These are phyloP conservation scores for Cyprinus carpio DNA, from an alignment of 2,113 vertebrate genomes.

Conservation along the genomic window DNA sequence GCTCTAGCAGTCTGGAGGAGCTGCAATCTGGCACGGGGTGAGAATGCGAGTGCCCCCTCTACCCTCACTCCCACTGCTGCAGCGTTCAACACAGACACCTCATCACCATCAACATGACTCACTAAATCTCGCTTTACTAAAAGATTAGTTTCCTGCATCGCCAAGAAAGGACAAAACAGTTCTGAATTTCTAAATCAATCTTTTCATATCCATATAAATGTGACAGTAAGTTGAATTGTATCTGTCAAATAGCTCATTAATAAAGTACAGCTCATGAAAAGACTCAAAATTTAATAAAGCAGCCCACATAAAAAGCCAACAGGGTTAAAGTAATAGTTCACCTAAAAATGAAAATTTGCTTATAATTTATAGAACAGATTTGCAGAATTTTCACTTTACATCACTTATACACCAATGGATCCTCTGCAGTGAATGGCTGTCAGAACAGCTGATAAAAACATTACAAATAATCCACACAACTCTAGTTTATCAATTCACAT, in stretches of 20 bases:
- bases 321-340: not conserved
- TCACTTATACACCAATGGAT: no score
- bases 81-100: constrained; percentile 10
- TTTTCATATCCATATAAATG: not conserved
- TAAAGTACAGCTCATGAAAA: not conserved
- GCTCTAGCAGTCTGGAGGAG: constrained; percentile 14
- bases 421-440: no score
- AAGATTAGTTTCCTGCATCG: not conserved
- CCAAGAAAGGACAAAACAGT: not conserved
- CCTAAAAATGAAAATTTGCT: no score
- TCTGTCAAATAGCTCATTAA: not conserved
- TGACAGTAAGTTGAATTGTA: not conserved
- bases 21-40: constrained; percentile 25
- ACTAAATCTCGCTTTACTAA: not conserved
- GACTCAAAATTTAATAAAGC: not conserved
- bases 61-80: constrained; percentile 31
- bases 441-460: no score
- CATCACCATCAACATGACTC: constrained; percentile 19
- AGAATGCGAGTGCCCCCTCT: constrained; percentile 8
- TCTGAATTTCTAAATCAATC: not conserved
- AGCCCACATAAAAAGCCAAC: not conserved
- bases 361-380: no score
- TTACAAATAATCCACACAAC: no score
- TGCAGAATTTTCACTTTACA: no score
- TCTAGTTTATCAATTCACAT: no score